Evolutionary conservation across 1,140 invertebrate genomes (phyloP).

Genomic region (Ooceraea biroi): DNA sequence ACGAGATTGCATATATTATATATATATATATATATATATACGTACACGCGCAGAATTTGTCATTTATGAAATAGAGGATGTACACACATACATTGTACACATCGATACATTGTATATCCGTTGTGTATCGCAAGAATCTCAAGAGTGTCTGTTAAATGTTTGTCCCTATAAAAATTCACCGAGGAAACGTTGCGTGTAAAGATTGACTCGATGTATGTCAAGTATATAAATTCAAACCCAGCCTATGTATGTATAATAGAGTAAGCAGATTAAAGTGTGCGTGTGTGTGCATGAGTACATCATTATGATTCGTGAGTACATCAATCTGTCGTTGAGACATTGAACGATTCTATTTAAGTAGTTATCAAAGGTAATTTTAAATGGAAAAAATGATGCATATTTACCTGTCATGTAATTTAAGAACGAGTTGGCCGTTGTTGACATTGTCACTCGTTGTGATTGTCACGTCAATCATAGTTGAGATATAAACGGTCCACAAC

Average conservation of each 20-base stretch:
- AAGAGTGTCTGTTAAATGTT: conserved; percentile 73
- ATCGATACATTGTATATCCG: conserved; percentile 62
- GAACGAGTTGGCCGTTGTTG: conserved; percentile 13
- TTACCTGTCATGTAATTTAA: conserved; percentile 61
- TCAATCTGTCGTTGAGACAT: conserved; percentile 37
- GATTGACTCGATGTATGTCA: conserved; percentile 68
- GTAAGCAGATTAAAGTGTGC: conserved; percentile 52
- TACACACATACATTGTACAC: conserved; percentile 57
- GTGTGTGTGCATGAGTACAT: neutral
- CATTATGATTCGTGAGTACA: conserved; percentile 17
- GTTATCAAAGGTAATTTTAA: conserved; percentile 43
- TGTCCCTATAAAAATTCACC: conserved; percentile 73
- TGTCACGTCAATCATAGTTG: conserved; percentile 1
- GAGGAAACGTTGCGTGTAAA: conserved; percentile 56
- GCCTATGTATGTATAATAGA: conserved; percentile 76
- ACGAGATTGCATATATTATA: conserved; percentile 44
- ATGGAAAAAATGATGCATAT: conserved; percentile 26
- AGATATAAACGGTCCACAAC: neutral
- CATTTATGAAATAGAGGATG: conserved; percentile 38
- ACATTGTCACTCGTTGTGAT: neutral
- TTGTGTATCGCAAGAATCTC: conserved; percentile 77
- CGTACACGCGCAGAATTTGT: neutral
- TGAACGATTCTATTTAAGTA: conserved; percentile 41
- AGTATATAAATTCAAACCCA: conserved; percentile 72
- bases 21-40: conserved; percentile 49